Evolutionary conservation across 2,113 vertebrate genomes (phyloP).

Genomic region (Tragelaphus buxtoni): DNA sequence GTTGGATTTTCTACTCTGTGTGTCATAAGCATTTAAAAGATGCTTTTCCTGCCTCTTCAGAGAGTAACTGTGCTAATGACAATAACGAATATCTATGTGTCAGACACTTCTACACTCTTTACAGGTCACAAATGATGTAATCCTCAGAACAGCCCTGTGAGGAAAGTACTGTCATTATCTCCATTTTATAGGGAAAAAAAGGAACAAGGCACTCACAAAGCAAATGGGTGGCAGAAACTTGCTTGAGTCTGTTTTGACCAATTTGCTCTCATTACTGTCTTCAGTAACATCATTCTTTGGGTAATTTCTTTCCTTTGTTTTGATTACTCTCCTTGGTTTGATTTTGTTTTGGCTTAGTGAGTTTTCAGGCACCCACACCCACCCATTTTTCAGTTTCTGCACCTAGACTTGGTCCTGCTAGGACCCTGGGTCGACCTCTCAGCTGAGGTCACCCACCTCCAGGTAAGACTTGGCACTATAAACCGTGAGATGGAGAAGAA

Average conservation of each 20-base stretch:
- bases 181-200: background rate
- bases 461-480: background rate
- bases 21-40: background rate
- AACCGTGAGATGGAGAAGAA: background rate
- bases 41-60: background rate
- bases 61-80: background rate
- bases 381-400: background rate
- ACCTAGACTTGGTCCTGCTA: background rate
- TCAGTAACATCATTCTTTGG: background rate
- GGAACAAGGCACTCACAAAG: background rate
- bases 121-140: background rate
- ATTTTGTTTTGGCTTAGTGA: background rate
- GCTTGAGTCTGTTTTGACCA: background rate
- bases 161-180: background rate
- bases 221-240: background rate
- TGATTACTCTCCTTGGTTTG: background rate
- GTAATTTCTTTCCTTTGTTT: background rate
- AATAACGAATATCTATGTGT: background rate
- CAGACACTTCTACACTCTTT: background rate
- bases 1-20: background rate
- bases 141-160: background rate
- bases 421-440: background rate
- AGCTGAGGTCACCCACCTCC: background rate
- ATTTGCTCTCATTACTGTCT: background rate
- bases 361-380: background rate